Base-by-base conservation (phyloP, 2,797 vertebrate species). In the Echiichthys vipera region DNA sequence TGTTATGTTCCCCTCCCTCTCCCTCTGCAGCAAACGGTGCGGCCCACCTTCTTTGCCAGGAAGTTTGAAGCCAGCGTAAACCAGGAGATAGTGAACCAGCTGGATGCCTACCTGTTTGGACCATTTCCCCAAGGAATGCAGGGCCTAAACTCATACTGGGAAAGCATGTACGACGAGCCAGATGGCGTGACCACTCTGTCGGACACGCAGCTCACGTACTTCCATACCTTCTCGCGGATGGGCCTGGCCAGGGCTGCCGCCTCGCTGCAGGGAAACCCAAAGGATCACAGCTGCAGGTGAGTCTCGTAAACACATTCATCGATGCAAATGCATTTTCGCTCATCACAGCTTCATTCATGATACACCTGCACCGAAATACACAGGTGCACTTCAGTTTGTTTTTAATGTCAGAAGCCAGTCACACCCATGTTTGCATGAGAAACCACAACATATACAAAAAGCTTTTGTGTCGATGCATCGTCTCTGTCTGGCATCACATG, bases 31-130 rank as follows among this genome's bases (percentile, higher is more conserved):
- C 98, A 99, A 95, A 98, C 97, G 0, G 94, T 96, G 74, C 93
- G 98, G 72, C 98, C 98, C 13, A 99, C 97, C 10, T 99, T 99
- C 95, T 99, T 99, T 17, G 98, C 97, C 27, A 96, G 98, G 69
- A 99, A 99, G 92, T 99, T 99, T 24, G 98, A 99, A 84, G 97
- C 98, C 0, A 96, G 97, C 45, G 98, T 99, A 66, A 99, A 98
- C 65, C 98, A 99, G 90, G 98, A 99, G 91, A 95, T 99, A 56
- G 95, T 99, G 5, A 97, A 97, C 84, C 97, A 99, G 90, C 81
- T 99, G 94, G 98, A 99, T 70, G 90, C 93, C 64, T 97, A 96
- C 91, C 90, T 99, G 91, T 99, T 96, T 0, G 98, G 98, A 40
- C 94, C 94, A 11, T 93, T 95, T 77, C 96, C 97, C 0, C 89